phyloP scores from a whole-genome alignment of 2,888 invertebrate species.

The Osmoderma eremita region DNA sequence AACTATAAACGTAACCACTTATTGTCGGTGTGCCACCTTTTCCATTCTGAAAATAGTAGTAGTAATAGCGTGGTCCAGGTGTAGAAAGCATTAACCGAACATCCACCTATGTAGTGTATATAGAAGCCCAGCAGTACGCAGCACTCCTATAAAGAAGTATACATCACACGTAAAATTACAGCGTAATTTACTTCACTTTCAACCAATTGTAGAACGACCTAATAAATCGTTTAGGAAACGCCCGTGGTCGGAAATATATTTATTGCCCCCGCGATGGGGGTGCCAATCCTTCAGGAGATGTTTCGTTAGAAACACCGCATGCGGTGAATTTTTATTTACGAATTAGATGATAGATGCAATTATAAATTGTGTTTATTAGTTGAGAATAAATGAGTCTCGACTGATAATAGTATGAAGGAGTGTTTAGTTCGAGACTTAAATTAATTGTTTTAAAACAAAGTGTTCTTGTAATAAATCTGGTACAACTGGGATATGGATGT shows the following conservation, averaged over 20 bases:
- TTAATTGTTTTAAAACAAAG: too few relatives aligned
- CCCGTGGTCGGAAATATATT: slow-evolving; percentile 20
- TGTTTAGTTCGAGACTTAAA: too few relatives aligned
- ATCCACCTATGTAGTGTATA: slow-evolving; percentile 39
- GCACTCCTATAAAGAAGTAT: slow-evolving; percentile 40
- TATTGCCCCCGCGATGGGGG: slow-evolving; percentile 19
- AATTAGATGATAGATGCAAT: slow-evolving; percentile 21
- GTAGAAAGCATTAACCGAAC: slow-evolving; percentile 46
- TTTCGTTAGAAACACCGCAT: slow-evolving; percentile 34
- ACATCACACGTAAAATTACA: slow-evolving; percentile 44
- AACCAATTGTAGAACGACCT: slow-evolving; percentile 24
- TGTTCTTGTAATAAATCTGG: too few relatives aligned
- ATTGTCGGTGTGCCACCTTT: slow-evolving; percentile 17
- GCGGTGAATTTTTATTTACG: slow-evolving; percentile 8
- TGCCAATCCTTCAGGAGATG: slow-evolving; percentile 20
- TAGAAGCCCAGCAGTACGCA: slow-evolving; percentile 39
- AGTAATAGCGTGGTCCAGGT: slow-evolving; percentile 40
- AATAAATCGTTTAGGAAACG: slow-evolving; percentile 28
- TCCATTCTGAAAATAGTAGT: neutral
- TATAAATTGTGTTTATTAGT: slow-evolving; percentile 32
- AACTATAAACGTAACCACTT: neutral
- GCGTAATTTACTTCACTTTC: slow-evolving; percentile 42
- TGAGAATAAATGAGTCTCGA: slow-evolving; percentile 11
- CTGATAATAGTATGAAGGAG: too few relatives aligned
- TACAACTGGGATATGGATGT: too few relatives aligned